phyloP scores from a whole-genome alignment of 2,888 invertebrate species.

The Griposia aprilina region DNA sequence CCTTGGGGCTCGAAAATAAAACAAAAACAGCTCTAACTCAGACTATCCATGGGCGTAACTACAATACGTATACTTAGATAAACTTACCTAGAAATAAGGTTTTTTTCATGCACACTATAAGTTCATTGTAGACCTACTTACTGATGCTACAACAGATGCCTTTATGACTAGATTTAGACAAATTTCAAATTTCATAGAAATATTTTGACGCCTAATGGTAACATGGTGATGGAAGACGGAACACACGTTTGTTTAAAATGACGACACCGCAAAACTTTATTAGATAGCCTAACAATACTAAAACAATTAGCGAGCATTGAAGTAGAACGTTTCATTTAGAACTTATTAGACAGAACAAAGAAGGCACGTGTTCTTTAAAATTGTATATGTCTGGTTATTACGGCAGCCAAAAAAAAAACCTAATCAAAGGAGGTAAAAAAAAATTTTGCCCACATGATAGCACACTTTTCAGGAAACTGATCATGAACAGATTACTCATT shows the following conservation, averaged over 20 bases:
- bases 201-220: background rate
- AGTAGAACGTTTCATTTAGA: conserved; percentile 27
- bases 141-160: background rate
- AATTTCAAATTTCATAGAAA: background rate
- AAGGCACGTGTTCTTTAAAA: conserved; percentile 1
- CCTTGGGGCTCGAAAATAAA: background rate
- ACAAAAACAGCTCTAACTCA: background rate
- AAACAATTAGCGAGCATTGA: conserved; percentile 26
- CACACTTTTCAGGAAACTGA: conserved; percentile 30
- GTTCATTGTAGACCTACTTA: background rate
- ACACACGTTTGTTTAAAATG: conserved; percentile 2
- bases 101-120: background rate
- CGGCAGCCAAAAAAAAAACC: conserved; percentile 36
- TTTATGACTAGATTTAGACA: background rate
- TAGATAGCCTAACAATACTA: conserved; percentile 6
- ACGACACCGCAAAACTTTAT: conserved; percentile 11
- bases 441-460: conserved; percentile 2
- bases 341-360: conserved; percentile 13
- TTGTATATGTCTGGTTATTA: conserved; percentile 46
- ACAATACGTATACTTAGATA: background rate
- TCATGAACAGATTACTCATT: conserved; percentile 51
- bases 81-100: background rate
- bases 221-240: background rate
- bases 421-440: conserved; percentile 32
- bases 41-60: background rate